phyloP scores from a whole-genome alignment of 2,888 invertebrate species.

The Ditula angustiorana region DNA sequence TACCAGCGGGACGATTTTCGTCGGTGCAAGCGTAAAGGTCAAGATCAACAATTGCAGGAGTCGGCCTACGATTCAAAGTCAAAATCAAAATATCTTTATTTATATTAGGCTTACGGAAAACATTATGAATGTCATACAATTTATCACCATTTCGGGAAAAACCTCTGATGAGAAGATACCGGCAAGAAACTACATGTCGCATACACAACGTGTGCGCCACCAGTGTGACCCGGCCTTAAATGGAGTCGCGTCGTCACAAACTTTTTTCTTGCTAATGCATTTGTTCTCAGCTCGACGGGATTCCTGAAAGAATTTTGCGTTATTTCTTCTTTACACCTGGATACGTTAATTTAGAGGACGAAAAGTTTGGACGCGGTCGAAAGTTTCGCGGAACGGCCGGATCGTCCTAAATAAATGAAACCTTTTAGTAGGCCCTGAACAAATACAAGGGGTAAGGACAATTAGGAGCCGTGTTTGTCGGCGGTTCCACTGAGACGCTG shows the following conservation, averaged over 20 bases:
- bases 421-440: conserved; percentile 25
- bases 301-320: neutral
- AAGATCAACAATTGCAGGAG: too few relatives aligned
- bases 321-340: conserved; percentile 15
- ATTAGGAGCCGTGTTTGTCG: conserved; percentile 12
- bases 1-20: too few relatives aligned
- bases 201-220: too few relatives aligned
- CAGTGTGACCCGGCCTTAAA: too few relatives aligned
- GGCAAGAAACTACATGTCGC: too few relatives aligned
- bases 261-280: conserved; percentile 22
- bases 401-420: conserved; percentile 32
- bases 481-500: neutral
- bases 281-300: conserved; percentile 13
- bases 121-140: too few relatives aligned
- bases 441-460: conserved; percentile 16
- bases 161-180: too few relatives aligned
- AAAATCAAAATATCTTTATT: too few relatives aligned
- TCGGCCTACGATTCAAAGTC: too few relatives aligned
- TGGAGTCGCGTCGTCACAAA: conserved; percentile 3
- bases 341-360: conserved; percentile 28
- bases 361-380: conserved; percentile 14
- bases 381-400: conserved; percentile 15
- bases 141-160: too few relatives aligned
- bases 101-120: too few relatives aligned
- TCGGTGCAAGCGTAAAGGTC: too few relatives aligned